A percentile compares a stretch with the other conserved stretches of the same genome.
phyloP scores from a whole-genome alignment of 2,888 invertebrate genomes.

The Chymomyza amoena region DNA sequence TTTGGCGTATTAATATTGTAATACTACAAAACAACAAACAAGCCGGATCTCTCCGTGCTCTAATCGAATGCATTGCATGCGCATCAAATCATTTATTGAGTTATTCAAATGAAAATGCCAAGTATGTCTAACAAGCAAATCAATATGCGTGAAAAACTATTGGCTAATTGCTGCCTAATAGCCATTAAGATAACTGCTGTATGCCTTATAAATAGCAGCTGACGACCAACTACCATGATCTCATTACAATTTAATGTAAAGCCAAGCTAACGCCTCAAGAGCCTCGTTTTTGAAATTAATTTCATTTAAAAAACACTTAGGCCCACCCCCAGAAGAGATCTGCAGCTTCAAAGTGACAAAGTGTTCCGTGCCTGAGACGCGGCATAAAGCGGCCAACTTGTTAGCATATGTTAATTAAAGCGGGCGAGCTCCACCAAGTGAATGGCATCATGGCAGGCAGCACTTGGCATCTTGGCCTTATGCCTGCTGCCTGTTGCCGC shows the following conservation, averaged over 20 bases:
- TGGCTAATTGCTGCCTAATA: slow-evolving; percentile 13
- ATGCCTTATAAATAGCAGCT: background rate
- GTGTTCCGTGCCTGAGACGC: slow-evolving; percentile 32
- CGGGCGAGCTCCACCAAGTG: slow-evolving; percentile 41
- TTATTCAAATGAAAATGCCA: slow-evolving; percentile 67
- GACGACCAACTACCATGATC: slow-evolving; percentile 52
- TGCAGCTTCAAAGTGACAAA: slow-evolving; percentile 61
- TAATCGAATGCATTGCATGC: slow-evolving; percentile 57
- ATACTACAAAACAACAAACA: slow-evolving; percentile 3
- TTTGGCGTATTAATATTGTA: slow-evolving; percentile 33
- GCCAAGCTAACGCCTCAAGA: slow-evolving; percentile 14
- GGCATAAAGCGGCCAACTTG: slow-evolving; percentile 64
- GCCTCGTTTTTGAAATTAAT: slow-evolving; percentile 60
- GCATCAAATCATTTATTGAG: slow-evolving; percentile 59
- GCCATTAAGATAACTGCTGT: background rate
- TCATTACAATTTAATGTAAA: slow-evolving; percentile 64
- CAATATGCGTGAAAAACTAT: slow-evolving; percentile 4
- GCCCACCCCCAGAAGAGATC: slow-evolving; percentile 61
- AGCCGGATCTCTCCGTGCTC: slow-evolving; percentile 30
- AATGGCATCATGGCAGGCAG: background rate
- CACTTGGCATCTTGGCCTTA: slow-evolving; percentile 24
- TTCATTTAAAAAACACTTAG: slow-evolving; percentile 72
- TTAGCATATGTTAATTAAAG: slow-evolving; percentile 73
- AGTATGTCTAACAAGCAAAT: slow-evolving; percentile 52
- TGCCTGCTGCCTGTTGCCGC: slow-evolving; percentile 47